Conservation (phyloP, 2,888 invertebrate species). For the Perizoma affinitatum region DNA sequence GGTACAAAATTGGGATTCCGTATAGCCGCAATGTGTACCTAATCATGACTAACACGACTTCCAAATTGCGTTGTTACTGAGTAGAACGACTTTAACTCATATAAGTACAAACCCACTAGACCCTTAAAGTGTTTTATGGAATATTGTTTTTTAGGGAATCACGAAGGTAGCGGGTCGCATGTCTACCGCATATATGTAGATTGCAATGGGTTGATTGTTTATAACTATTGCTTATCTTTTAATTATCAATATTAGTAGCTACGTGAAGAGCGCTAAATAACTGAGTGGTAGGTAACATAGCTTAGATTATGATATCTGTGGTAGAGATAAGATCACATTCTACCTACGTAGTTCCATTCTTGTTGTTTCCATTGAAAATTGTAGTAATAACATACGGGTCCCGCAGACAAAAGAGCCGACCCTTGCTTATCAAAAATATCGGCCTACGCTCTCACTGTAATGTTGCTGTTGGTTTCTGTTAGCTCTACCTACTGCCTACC, state of each 20-base stretch:
- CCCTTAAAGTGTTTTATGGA: too few species aligned
- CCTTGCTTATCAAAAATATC: constrained; percentile 41
- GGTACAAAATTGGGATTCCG: constrained; percentile 47
- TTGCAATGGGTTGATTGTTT: too few species aligned
- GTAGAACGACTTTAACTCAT: neutral
- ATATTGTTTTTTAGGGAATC: too few species aligned
- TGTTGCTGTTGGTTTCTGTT: constrained; percentile 70
- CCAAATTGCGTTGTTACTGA: constrained; percentile 1
- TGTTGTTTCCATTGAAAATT: neutral
- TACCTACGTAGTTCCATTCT: too few species aligned
- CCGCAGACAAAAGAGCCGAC: constrained; percentile 35
- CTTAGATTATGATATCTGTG: too few species aligned
- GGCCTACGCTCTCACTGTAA: constrained; percentile 60
- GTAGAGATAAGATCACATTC: too few species aligned
- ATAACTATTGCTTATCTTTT: too few species aligned
- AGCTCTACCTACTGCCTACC: constrained; percentile 78
- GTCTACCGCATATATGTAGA: neutral
- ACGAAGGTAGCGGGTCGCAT: neutral
- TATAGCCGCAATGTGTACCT: constrained; percentile 6
- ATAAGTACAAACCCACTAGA: neutral
- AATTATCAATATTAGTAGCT: too few species aligned
- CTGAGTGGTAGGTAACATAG: too few species aligned
- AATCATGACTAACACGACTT: constrained; percentile 2
- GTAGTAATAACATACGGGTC: constrained; percentile 44
- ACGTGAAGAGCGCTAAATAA: too few species aligned